Base-by-base conservation (phyloP, 2,888 invertebrate species). In the Thecocarcelia acutangulata region DNA sequence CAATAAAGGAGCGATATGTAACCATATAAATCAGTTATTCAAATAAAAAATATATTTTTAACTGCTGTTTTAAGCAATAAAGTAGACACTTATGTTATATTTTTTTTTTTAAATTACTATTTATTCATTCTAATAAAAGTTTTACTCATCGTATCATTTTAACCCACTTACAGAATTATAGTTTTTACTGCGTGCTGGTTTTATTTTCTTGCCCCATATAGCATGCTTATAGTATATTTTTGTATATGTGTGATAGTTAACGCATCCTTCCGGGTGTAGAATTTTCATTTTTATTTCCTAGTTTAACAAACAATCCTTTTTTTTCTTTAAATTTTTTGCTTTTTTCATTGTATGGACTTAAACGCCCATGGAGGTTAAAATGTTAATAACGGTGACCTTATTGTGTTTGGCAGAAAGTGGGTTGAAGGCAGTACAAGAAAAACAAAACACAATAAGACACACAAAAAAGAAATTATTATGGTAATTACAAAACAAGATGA, bases 241-340 rank as follows among this genome's bases (percentile, higher is more conserved):
- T 5, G 8, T 56, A 2, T 46, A 33, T 50, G 40, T 64, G 52
- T 72, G 58, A 12, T 42, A 48, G 28, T 77, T 63, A 63, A 56
- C 63, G 70, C 70, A 77, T 77, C 63, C 77, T 77, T 77, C 69
- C 70, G 69, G 70, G n/a, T 68, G 50, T 70, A 19, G 17, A 64
- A 59, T 59, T 54, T 73, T 68, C 58, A 68, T 19, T 68, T 50
- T 33, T 33, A 33, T 33, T 33, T 33, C 33, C 33, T 8, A 33
- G 33, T 33, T 8, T 8, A 33, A 5, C 5, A 42, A 19, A 28
- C 37, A 17, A n/a, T 50, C 37, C 59, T 19, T 42, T 13, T 48
- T 58, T 37, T 21, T 17, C 8, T 33, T 33, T 33, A 8, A 33
- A 33, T 8, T 1, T 28, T 12, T 11, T 56, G 12, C 24, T 69